A percentile compares a stretch with the other conserved stretches of the same genome.
phyloP scores from a whole-genome alignment of 2,797 vertebrate species.

The Brotula barbata region DNA sequence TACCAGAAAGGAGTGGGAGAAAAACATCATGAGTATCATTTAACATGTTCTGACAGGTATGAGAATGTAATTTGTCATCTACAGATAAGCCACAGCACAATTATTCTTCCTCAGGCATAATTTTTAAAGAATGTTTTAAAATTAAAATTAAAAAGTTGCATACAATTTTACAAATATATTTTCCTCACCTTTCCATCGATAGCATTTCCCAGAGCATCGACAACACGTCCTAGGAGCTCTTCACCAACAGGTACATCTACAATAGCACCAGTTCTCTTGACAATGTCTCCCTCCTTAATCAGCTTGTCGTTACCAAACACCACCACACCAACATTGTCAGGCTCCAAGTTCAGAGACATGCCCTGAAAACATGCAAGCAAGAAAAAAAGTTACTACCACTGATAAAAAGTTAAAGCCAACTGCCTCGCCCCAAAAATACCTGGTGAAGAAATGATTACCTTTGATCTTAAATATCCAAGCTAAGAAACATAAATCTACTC shows the following conservation, averaged over 20 bases:
- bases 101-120: no score
- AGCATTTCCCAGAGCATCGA: slow-evolving; percentile 93
- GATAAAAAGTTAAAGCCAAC: no score
- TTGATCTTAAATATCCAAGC: no score
- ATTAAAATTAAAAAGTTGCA: neutral
- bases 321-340: slow-evolving; percentile 96
- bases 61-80: neutral
- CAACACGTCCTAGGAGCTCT: slow-evolving; percentile 91
- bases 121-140: neutral
- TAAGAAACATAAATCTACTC: no score
- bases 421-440: no score
- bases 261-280: slow-evolving; percentile 95
- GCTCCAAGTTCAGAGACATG: slow-evolving; percentile 98
- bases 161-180: neutral
- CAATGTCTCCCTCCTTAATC: slow-evolving; percentile 95
- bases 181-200: slow-evolving; percentile 94
- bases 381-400: no score
- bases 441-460: no score
- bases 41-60: neutral
- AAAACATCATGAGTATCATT: neutral
- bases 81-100: no score
- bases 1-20: slow-evolving; percentile 43
- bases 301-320: slow-evolving; percentile 98
- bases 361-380: slow-evolving; percentile 75
- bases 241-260: slow-evolving; percentile 95